Evolutionary conservation across 2,113 vertebrate species (phyloP), one percentile per base, ranked within the genome.

Genomic region (Indri indri): DNA sequence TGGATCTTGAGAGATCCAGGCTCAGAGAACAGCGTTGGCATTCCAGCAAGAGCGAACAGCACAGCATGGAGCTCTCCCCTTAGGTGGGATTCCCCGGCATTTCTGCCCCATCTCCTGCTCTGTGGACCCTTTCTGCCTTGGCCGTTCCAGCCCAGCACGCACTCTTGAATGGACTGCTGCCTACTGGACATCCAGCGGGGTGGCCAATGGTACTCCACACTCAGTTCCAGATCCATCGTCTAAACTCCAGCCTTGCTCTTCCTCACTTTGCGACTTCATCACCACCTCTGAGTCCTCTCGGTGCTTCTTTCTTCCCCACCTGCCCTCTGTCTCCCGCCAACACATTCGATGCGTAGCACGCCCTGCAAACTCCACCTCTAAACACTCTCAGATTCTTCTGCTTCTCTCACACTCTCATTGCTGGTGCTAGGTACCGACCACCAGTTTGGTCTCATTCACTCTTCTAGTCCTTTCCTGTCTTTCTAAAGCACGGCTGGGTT

Each of bases 331-430:
- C 27, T 23, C 0, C 25, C 8, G 10, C 30, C 37, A 42, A 13
- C 59, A 30, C 22, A 5, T 16, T 9, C 3, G 1, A 45, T 4
- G 12, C 45, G 2, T 30, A 34, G 32, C 76, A 5, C 6, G 0
- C 34, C 37, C 40, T 77, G 77, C 90, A 4, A 14, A 0, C 18
- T 66, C 40, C 57, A 4, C 57, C 45, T 54, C 74, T 59, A 14
- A 47, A 25, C 27, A 10, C 18, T n/a, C 23, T 37, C 61, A 25
- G 10, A 12, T 34, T 32, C 34, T 23, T 30, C 40, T 34, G 6
- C 32, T 59, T 59, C 10, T 81, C 52, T 42, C 12, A 0, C 42
- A 47, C 23, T 37, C 34, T 71, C 42, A 5, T n/a, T 45, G 57
- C 52, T 30, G 20, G 16, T 16, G 22, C 37, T n/a, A 23, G 32